Percentiles rank a stretch among this genome's conserved stretches.
phyloP scores from a whole-genome alignment of 2,888 invertebrate genomes.

The Euclidia mi region DNA sequence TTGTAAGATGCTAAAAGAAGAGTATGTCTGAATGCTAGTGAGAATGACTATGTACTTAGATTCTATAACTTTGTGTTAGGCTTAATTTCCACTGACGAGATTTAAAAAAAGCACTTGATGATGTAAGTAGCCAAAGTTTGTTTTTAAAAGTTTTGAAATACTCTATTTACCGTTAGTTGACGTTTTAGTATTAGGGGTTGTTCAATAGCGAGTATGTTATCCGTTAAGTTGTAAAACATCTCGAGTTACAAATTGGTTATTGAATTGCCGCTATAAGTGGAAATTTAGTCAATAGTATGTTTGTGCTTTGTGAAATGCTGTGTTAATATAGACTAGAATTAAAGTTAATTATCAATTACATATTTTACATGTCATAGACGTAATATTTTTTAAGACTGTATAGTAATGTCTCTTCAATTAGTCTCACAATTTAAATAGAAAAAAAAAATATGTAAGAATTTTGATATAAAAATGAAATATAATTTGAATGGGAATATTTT shows the following conservation, averaged over 20 bases:
- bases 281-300: constrained; percentile 44
- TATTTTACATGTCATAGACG: constrained; percentile 56
- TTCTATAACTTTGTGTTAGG: constrained; percentile 26
- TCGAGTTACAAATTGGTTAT: not conserved
- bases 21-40: constrained; percentile 23
- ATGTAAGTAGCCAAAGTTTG: constrained; percentile 38
- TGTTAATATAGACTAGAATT: constrained; percentile 49
- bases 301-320: constrained; percentile 57
- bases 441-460: constrained; percentile 50
- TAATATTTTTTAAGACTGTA: constrained; percentile 63
- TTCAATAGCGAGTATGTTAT: constrained; percentile 5
- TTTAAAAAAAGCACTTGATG: constrained; percentile 16
- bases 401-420: constrained; percentile 57
- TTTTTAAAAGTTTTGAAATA: constrained; percentile 27
- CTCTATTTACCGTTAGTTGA: constrained; percentile 27
- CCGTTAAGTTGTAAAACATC: not conserved
- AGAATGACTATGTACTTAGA: constrained; percentile 30
- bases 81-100: constrained; percentile 39
- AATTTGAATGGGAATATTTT: constrained; percentile 43
- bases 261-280: constrained; percentile 30
- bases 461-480: constrained; percentile 64
- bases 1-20: constrained; percentile 33
- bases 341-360: constrained; percentile 53
- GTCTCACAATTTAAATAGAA: constrained; percentile 54
- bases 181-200: constrained; percentile 6